phyloP scores from a whole-genome alignment of 2,888 invertebrate genomes.

The Tuta absoluta region DNA sequence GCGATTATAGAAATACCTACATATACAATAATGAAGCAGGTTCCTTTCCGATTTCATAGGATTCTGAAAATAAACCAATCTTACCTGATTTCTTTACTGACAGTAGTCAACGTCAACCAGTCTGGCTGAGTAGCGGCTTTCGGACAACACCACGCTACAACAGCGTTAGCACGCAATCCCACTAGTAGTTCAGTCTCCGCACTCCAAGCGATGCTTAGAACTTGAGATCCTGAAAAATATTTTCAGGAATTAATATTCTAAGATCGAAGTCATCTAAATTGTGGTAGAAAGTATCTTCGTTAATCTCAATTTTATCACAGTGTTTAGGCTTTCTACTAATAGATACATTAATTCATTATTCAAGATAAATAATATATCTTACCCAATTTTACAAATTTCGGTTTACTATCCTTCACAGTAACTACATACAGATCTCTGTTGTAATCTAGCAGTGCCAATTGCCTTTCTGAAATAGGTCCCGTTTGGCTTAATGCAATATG shows the following conservation, averaged over 20 bases:
- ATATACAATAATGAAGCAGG: too few species aligned
- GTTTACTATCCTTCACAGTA: constrained; percentile 84
- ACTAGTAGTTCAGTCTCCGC: constrained; percentile 71
- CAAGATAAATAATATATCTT: constrained; percentile 40
- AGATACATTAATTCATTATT: too few species aligned
- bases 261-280: too few species aligned
- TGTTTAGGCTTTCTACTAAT: too few species aligned
- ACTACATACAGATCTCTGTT: constrained; percentile 94
- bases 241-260: neutral
- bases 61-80: too few species aligned
- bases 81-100: constrained; percentile 70
- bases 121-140: constrained; percentile 66
- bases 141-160: constrained; percentile 75
- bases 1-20: too few species aligned
- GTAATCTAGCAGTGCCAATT: constrained; percentile 92
- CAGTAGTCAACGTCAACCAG: constrained; percentile 69
- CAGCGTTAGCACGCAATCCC: constrained; percentile 68
- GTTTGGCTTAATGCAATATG: constrained; percentile 93
- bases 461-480: constrained; percentile 89
- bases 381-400: constrained; percentile 89
- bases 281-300: too few species aligned
- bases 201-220: constrained; percentile 73
- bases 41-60: too few species aligned
- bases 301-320: too few species aligned
- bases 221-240: constrained; percentile 65